Percentiles rank a stretch among this genome's conserved stretches.
These are phyloP conservation scores for Xerus rutilus DNA, from an alignment of 2,797 vertebrate genomes.

Conservation along the genomic window DNA sequence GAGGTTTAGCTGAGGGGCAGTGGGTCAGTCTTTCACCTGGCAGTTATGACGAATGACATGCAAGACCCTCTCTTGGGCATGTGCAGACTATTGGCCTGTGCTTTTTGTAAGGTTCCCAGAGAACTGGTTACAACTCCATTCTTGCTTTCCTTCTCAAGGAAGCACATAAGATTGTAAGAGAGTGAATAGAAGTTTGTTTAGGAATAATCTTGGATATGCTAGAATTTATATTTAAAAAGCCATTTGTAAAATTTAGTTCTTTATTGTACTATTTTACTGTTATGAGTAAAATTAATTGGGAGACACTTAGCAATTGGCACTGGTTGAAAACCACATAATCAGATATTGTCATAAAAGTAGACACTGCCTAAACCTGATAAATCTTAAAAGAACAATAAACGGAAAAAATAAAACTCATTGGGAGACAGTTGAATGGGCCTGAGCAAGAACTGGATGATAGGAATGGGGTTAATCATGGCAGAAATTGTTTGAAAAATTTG, in stretches of 20 bases:
- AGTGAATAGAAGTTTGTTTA: neutral
- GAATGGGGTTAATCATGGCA: neutral
- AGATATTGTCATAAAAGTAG: neutral
- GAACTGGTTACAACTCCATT: neutral
- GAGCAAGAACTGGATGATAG: neutral
- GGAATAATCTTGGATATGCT: neutral
- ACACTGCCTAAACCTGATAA: neutral
- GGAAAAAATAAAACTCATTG: neutral
- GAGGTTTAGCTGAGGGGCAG: neutral
- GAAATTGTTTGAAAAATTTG: neutral
- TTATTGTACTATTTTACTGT: neutral
- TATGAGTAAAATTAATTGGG: neutral
- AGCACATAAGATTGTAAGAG: neutral
- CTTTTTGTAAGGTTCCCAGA: neutral
- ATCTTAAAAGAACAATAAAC: neutral
- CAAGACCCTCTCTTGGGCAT: neutral
- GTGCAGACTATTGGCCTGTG: neutral
- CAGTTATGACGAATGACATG: no score
- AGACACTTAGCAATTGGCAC: neutral
- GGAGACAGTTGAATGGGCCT: neutral
- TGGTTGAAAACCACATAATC: neutral
- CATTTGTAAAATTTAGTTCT: neutral
- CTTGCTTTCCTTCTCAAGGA: neutral
- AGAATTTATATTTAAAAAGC: conserved; percentile 15
- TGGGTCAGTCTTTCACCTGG: neutral